Conservation (phyloP, 1,140 invertebrate species). For the Drosophila jambulina region DNA sequence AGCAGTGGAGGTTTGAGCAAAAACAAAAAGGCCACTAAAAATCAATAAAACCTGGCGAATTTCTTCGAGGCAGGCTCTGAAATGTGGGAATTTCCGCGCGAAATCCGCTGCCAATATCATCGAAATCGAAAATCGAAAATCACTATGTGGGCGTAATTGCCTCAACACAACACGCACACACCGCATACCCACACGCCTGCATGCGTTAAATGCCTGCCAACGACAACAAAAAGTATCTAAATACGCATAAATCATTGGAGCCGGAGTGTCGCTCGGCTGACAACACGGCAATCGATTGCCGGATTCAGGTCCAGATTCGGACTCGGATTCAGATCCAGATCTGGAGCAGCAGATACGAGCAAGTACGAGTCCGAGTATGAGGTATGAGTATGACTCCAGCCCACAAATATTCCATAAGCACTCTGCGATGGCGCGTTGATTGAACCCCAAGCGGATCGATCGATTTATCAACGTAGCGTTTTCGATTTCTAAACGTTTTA, state of each 20-base stretch:
- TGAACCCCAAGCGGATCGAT: slow-evolving; percentile 26
- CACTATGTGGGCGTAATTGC: slow-evolving; percentile 74
- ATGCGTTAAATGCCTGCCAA: slow-evolving; percentile 71
- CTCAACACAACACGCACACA: slow-evolving; percentile 58
- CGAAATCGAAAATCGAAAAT: slow-evolving; percentile 59
- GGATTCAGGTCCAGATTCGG: slow-evolving; percentile 57
- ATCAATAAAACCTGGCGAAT: slow-evolving; percentile 51
- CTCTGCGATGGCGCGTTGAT: slow-evolving; percentile 41
- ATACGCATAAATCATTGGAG: slow-evolving; percentile 75
- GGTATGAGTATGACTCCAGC: slow-evolving; percentile 68
- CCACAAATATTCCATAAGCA: slow-evolving; percentile 65
- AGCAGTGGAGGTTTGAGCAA: slow-evolving; percentile 23
- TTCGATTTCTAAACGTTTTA: slow-evolving; percentile 70
- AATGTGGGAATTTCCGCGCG: slow-evolving; percentile 67
- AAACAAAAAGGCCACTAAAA: slow-evolving; percentile 17
- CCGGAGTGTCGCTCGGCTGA: slow-evolving; percentile 70
- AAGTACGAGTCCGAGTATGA: slow-evolving; percentile 38
- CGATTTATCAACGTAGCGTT: slow-evolving; percentile 73
- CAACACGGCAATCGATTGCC: slow-evolving; percentile 69
- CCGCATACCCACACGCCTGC: slow-evolving; percentile 33
- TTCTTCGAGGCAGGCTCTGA: slow-evolving; percentile 55
- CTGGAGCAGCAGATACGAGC: slow-evolving; percentile 72
- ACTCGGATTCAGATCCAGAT: slow-evolving; percentile 61
- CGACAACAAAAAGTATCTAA: slow-evolving; percentile 59
- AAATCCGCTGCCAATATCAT: slow-evolving; percentile 60